A percentile compares a stretch with the other conserved stretches of the same genome.
These are phyloP conservation scores for Ormyrus pomaceus DNA, from an alignment of 2,888 invertebrate species.

Conservation along the genomic window DNA sequence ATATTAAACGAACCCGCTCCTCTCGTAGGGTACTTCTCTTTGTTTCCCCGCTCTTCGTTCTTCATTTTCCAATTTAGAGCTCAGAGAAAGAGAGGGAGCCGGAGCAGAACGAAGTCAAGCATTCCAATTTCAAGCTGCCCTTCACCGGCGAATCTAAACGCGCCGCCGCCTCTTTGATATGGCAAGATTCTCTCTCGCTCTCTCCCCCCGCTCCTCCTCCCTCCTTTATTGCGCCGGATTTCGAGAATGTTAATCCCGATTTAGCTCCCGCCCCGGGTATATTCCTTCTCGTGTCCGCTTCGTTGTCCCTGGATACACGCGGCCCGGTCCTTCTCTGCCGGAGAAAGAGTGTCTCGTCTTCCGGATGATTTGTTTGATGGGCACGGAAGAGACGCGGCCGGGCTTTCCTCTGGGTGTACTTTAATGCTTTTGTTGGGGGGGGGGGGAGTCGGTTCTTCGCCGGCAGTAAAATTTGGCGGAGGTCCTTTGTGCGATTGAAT, in stretches of 20 bases:
- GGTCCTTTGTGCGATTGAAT: slow-evolving; percentile 34
- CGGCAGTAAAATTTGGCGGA: slow-evolving; percentile 29
- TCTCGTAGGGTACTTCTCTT: slow-evolving; percentile 55
- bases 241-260: slow-evolving; percentile 57
- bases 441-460: neutral
- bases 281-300: neutral
- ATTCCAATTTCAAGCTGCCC: slow-evolving; percentile 56
- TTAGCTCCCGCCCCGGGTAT: slow-evolving; percentile 33
- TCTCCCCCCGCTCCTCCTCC: neutral
- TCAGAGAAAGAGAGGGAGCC: slow-evolving; percentile 12
- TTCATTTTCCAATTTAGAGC: slow-evolving; percentile 56
- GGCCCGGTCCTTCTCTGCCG: neutral
- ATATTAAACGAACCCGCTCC: slow-evolving; percentile 68
- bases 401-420: slow-evolving; percentile 1
- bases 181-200: slow-evolving; percentile 32
- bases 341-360: slow-evolving; percentile 23
- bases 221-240: slow-evolving; percentile 53
- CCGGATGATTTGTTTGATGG: slow-evolving; percentile 50
- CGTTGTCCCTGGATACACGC: slow-evolving; percentile 21
- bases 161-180: slow-evolving; percentile 50
- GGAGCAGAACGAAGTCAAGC: slow-evolving; percentile 48
- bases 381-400: neutral
- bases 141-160: slow-evolving; percentile 43
- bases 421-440: neutral
- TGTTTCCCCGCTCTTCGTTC: slow-evolving; percentile 52